Base-by-base conservation (phyloP, 1,140 invertebrate genomes). In the Lepidurus packardi region DNA sequence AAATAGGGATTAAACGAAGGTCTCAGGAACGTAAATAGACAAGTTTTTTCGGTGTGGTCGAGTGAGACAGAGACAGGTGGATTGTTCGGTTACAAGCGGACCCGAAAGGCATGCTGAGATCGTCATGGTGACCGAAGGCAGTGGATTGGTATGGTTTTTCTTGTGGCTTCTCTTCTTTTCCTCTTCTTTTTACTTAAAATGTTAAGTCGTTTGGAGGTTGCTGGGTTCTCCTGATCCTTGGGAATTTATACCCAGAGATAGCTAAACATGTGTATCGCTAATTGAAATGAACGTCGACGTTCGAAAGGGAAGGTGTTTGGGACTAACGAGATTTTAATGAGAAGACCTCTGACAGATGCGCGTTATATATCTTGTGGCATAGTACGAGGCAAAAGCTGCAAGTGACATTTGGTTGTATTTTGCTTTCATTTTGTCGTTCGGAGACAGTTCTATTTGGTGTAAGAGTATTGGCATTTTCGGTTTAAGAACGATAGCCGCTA, bases 131-230 rank as follows among this genome's bases (percentile, higher is more conserved):
- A 77, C 75, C 43, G 75, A 77, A 77, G 47, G 43, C 24, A 77
- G 75, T 77, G 75, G 75, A 77, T 42, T 77, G 75, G 75, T 77
- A 77, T 24, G 75, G 9, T 44, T 42, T 42, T 75, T n/a, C 25
- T 74, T 16, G 10, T 43, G 10, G 73, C 16, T 75, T 75, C 7
- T 7, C n/a, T 42, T 41, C 24, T 74, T 74, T 74, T 25, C 13
- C 21, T 21, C 25, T 13, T 74, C 10, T 74, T 74, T 8, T 74
- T 47, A 47, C 16, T 10, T 10, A 7, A 47, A 47, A 7, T 16
- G 10, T 47, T 47, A 10, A 47, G 10, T 47, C 13, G 74, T n/a
- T n/a, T 0, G 41, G 41, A 43, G n/a, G 65, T 24, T 75, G 74
- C 6, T 24, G 16, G 74, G 25, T 74, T 16, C 1, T 5, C 2